These are phyloP conservation scores for Drosophila guanche DNA, from an alignment of 1,140 invertebrate species.

Conservation along the genomic window DNA sequence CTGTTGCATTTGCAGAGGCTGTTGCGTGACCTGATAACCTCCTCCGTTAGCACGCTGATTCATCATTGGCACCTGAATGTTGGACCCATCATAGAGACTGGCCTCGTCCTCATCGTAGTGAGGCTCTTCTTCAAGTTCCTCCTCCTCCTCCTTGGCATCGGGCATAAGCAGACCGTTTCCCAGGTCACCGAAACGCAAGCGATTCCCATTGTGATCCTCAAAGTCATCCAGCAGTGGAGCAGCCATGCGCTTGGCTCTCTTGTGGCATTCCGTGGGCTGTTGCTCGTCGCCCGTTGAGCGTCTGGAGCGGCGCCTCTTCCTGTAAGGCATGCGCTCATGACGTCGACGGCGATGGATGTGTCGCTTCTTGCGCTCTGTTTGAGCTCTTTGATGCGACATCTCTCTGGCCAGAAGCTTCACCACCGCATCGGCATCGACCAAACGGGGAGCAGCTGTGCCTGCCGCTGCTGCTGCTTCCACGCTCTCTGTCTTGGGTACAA, in stretches of 20 bases:
- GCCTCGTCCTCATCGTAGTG: conserved; percentile 16
- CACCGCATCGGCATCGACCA: conserved; percentile 39
- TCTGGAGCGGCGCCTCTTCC: conserved; percentile 5
- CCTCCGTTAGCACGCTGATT: conserved; percentile 10
- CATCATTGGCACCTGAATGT: conserved; percentile 53
- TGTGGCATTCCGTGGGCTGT: not conserved
- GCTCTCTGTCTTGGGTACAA: not conserved
- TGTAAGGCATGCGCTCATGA: not conserved
- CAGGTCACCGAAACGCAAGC: conserved; percentile 32
- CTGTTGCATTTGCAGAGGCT: conserved; percentile 2
- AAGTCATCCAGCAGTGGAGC: conserved; percentile 38
- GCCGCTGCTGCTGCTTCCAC: not conserved
- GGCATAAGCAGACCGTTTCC: conserved; percentile 40
- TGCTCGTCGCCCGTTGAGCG: conserved; percentile 22
- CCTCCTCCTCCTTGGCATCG: conserved; percentile 14
- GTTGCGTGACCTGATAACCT: not conserved
- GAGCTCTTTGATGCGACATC: conserved; percentile 21
- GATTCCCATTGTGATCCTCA: conserved; percentile 69
- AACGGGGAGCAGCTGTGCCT: not conserved
- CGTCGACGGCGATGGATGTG: conserved; percentile 8
- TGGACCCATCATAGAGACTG: conserved; percentile 26
- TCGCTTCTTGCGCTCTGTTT: conserved; percentile 43
- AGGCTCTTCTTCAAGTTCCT: not conserved
- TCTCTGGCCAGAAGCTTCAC: conserved; percentile 58
- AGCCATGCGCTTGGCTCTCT: not conserved